Conservation (phyloP, 2,797 vertebrate genomes). For the Benthosema pterotum region DNA sequence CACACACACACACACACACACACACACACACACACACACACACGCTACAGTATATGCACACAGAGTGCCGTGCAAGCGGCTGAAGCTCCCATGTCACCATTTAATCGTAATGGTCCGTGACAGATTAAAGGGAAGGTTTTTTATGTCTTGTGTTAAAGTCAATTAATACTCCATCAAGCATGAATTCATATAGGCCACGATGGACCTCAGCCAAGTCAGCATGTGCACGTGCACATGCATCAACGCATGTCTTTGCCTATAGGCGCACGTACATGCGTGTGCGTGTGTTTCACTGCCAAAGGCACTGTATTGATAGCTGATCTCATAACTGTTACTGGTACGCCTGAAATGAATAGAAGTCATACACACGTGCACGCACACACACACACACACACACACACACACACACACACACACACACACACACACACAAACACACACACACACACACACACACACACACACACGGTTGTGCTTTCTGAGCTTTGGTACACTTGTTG, state of each 20-base stretch:
- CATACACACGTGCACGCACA: not conserved
- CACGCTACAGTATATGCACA: slow-evolving; percentile 24
- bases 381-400: slow-evolving; percentile 8
- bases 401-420: too few relatives aligned
- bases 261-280: not conserved
- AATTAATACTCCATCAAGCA: slow-evolving; percentile 80
- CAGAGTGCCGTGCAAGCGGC: slow-evolving; percentile 41
- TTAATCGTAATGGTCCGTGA: slow-evolving; percentile 74
- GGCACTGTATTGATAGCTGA: slow-evolving; percentile 22
- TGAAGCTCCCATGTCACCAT: slow-evolving; percentile 68
- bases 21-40: slow-evolving; percentile 2
- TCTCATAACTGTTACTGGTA: slow-evolving; percentile 29
- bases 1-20: too few relatives aligned
- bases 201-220: slow-evolving; percentile 63
- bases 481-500: too few relatives aligned
- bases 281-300: slow-evolving; percentile 1
- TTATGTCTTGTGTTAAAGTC: slow-evolving; percentile 80
- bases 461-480: too few relatives aligned
- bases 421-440: too few relatives aligned
- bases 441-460: too few relatives aligned
- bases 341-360: slow-evolving; percentile 31
- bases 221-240: not conserved
- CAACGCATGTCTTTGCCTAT: slow-evolving; percentile 8
- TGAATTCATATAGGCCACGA: slow-evolving; percentile 67
- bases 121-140: slow-evolving; percentile 76